Base-by-base conservation (phyloP, 2,113 vertebrate species). In the Chionis minor region DNA sequence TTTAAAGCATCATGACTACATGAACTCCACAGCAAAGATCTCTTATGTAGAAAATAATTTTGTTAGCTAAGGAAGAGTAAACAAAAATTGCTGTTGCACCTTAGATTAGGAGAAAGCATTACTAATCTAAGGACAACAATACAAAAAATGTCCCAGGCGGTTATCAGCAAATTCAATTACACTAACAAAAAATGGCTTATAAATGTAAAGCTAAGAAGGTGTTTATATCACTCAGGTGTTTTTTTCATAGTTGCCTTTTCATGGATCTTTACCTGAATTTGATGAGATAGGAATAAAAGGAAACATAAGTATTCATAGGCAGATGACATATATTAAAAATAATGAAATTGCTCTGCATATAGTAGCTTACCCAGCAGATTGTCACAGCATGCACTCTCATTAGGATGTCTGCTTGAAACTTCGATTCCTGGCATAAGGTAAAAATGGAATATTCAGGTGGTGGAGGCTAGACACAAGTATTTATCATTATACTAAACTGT, bases 351-450 rank as follows among this genome's bases (percentile, higher is more conserved):
- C 94, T 96, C 88, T 97, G 78, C 90, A 85, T 94, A 96, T 55
- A 97, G 94, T 91, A 97, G 95, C 97, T 98, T 98, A 98, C 82
- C 86, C 82, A 96, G 97, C 97, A 98, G 97, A 98, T 98, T 98
- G 97, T 96, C 97, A 95, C 98, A 98, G 98, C 96, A 81, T 97
- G 98, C 8, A 74, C 66, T 77, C 97, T 98, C 96, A 97, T 98
- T 98, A 98, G 93, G 90, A 90, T 95, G 82, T 94, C 96, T 97
- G 91, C 94, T 97, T 96, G 96, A 98, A 98, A 86, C 86, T 96
- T 95, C 92, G 84, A 97, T 74, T 88, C 88, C 97, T 97, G 95
- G 78, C 86, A 93, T 94, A 89, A 96, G 94, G 82, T 93, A 97
- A 97, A 95, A 96, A 90, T 90, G 83, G 94, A 95, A 92, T 96